Percentiles rank a stretch among this genome's conserved stretches.
These are phyloP conservation scores for Actinemys pallida DNA, from an alignment of 2,113 vertebrate genomes.

Conservation along the genomic window DNA sequence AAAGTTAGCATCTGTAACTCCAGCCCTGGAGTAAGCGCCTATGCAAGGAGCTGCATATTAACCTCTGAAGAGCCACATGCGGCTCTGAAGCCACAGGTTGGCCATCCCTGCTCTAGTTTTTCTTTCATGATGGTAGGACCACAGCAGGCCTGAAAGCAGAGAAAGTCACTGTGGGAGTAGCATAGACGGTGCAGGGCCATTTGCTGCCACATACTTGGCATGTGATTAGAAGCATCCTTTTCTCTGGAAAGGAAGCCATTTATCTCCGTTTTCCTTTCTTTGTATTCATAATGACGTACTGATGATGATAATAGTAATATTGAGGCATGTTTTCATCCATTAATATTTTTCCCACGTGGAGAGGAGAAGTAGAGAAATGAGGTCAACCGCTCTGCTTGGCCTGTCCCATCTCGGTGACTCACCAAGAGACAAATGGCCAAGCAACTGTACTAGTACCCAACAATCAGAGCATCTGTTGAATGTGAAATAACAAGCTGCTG, in stretches of 20 bases:
- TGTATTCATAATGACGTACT: background rate
- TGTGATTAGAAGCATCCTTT: background rate
- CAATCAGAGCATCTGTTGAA: background rate
- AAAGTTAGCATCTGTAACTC: too few species aligned
- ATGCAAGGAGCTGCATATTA: too few species aligned
- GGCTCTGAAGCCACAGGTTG: too few species aligned
- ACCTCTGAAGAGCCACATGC: too few species aligned
- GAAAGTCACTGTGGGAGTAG: background rate
- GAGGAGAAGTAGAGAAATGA: constrained; percentile 12
- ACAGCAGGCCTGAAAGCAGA: background rate
- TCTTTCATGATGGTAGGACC: background rate
- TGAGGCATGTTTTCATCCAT: background rate
- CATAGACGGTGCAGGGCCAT: background rate
- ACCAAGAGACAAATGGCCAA: constrained; percentile 2
- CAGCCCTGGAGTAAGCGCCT: too few species aligned
- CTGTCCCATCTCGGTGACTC: background rate
- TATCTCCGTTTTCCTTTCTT: background rate
- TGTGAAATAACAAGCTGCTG: background rate
- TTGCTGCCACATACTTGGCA: background rate
- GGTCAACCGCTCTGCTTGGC: constrained; percentile 42
- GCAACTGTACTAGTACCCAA: background rate
- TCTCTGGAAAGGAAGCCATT: background rate
- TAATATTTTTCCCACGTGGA: constrained; percentile 28
- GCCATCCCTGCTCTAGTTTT: too few species aligned
- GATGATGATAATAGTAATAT: background rate